Conservation (phyloP, 2,113 vertebrate species). For the Neolamprologus devosi region DNA sequence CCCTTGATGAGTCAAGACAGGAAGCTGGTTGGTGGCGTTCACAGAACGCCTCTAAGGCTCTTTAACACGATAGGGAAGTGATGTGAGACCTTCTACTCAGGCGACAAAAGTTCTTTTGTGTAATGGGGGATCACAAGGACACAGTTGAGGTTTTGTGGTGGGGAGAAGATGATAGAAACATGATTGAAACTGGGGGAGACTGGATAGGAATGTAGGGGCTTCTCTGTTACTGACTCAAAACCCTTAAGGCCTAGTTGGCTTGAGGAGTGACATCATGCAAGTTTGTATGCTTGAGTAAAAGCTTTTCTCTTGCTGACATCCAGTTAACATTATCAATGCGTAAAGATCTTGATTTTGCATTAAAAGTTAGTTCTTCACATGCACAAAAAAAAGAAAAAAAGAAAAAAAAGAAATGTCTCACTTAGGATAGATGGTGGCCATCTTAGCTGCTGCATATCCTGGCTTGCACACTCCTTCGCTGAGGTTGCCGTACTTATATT, state of each 20-base stretch:
- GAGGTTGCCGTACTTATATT: slow-evolving; percentile 87
- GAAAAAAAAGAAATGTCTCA: slow-evolving; percentile 64
- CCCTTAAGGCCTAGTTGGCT: slow-evolving; percentile 38
- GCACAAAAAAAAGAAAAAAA: not conserved
- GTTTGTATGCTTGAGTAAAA: slow-evolving; percentile 6
- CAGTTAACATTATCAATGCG: not conserved
- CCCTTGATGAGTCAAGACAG: slow-evolving; percentile 57
- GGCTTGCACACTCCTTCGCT: slow-evolving; percentile 88
- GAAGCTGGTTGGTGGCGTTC: slow-evolving; percentile 40
- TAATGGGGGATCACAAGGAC: slow-evolving; percentile 33
- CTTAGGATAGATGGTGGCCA: slow-evolving; percentile 93
- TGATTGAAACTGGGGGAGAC: slow-evolving; percentile 37
- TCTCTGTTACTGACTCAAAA: slow-evolving; percentile 46
- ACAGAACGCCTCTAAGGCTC: slow-evolving; percentile 34
- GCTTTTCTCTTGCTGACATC: not conserved
- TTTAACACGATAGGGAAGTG: slow-evolving; percentile 28
- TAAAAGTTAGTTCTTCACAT: not conserved
- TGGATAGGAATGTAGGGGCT: slow-evolving; percentile 45
- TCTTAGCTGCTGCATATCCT: slow-evolving; percentile 88
- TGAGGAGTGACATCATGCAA: slow-evolving; percentile 54
- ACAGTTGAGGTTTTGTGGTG: slow-evolving; percentile 41
- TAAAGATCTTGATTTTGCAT: not conserved
- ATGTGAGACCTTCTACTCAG: slow-evolving; percentile 32
- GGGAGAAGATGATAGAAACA: slow-evolving; percentile 35
- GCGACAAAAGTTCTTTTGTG: slow-evolving; percentile 57